Evolutionary conservation across 2,888 invertebrate species (phyloP), one percentile per base, ranked within the genome.

Genomic region (Ditula angustiorana): DNA sequence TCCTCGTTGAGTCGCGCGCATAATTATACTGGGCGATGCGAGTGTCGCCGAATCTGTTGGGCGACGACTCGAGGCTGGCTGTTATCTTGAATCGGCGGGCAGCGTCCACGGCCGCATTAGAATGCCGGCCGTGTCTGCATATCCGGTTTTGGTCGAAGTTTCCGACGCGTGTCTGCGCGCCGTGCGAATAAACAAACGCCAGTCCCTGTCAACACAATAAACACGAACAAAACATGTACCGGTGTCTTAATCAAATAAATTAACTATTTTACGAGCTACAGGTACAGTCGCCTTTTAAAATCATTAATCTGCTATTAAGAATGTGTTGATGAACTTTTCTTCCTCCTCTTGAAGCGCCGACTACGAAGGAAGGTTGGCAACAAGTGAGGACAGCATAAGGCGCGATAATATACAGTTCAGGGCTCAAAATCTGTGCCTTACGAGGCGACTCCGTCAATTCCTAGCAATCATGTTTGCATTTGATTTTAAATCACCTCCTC

Each of bases 151-250:
- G 41, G 41, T 41, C 41, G 37, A 37, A n/a, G 46, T 58, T 23
- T 24, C 69, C 69, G 33, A 57, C 66, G 72, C 21, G 11, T 30
- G 56, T 49, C 41, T n/a, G 41, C 71, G 67, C 70, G 60, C 71
- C 74, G 71, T 67, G 75, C 75, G 69, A 74, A 77, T 78, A 79
- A 80, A 79, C 74, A 80, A 73, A 47, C 56, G 61, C 59, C 69
- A 58, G 62, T 58, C 59, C 47, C 56, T 66, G 63, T 67, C 67
- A 52, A 62, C 67, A 61, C 58, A 44, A 56, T 67, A 60, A 67
- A 28, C 37, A 66, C 68, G 63, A 66, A 52, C 44, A 52, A 50
- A 63, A 57, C 50, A 52, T 63, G 24, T 28, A 30, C 47, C 55
- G 24, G 13, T 41, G 63, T 62, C 50, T 63, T 63, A 37, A 57